These are phyloP conservation scores for Pocillopora grandis DNA, from an alignment of 92 coral and sea anemone species.

Conservation along the genomic window DNA sequence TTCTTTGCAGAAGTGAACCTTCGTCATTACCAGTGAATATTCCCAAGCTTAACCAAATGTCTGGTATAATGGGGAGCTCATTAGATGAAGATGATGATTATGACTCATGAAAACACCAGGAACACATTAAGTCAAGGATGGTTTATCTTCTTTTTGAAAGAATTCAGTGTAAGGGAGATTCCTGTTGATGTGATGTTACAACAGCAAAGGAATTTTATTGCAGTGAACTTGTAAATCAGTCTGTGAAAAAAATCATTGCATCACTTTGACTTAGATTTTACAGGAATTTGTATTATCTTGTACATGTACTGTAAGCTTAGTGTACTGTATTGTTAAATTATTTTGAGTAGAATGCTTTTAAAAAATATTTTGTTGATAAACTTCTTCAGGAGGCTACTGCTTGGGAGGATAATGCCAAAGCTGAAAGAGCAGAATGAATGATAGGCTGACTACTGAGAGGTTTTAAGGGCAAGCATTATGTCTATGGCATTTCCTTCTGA, in stretches of 20 bases:
- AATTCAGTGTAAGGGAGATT: not conserved
- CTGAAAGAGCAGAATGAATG: too few species aligned
- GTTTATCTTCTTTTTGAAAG: conserved; percentile 31
- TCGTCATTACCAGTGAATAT: conserved; percentile 34
- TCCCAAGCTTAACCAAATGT: conserved; percentile 44
- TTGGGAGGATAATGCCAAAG: too few species aligned
- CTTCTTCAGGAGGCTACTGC: too few species aligned
- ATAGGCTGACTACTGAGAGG: too few species aligned
- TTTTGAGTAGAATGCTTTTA: not conserved
- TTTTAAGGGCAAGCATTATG: too few species aligned
- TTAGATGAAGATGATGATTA: conserved; percentile 91
- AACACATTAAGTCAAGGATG: not conserved
- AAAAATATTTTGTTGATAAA: not conserved
- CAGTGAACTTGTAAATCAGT: conserved; percentile 12
- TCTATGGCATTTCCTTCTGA: too few species aligned
- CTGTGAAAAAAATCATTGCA: too few species aligned
- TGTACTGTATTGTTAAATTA: not conserved
- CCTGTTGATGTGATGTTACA: not conserved
- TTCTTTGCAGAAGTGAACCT: conserved; percentile 28
- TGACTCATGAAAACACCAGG: conserved; percentile 62
- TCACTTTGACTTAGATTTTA: not conserved
- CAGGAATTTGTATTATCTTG: conserved; percentile 5
- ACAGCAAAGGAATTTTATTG: conserved; percentile 1
- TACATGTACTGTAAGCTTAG: not conserved
- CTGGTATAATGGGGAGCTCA: conserved; percentile 62